Conservation (phyloP, 2,797 vertebrate genomes). For the Urophycis tenuis region DNA sequence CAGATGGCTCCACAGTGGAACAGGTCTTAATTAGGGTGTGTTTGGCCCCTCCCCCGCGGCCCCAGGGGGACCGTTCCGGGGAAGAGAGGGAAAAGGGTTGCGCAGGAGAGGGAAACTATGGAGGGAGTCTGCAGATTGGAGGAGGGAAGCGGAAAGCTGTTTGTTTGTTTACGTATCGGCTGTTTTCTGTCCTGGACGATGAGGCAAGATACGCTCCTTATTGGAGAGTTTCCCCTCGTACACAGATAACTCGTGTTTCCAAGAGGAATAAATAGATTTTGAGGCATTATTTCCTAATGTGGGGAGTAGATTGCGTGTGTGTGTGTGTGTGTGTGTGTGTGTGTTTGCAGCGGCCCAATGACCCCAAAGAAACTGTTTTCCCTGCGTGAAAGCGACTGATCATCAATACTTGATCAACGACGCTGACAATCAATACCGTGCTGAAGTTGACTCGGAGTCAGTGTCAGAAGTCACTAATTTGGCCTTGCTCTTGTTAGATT, state of each 20-base stretch:
- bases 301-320: background rate
- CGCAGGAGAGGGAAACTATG: conserved; percentile 67
- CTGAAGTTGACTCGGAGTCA: background rate
- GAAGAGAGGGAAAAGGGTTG: conserved; percentile 63
- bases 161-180: background rate
- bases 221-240: background rate
- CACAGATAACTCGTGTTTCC: background rate
- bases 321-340: background rate
- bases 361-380: background rate
- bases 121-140: conserved; percentile 62
- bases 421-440: background rate
- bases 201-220: background rate
- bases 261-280: background rate
- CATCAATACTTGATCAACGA: background rate
- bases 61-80: conserved; percentile 45
- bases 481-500: too few species aligned
- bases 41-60: conserved; percentile 40
- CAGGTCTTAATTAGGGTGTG: conserved; percentile 67
- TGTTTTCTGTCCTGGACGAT: background rate
- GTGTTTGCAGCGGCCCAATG: background rate
- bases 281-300: background rate
- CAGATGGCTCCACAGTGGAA: conserved; percentile 56
- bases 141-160: conserved; percentile 55
- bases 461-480: background rate
- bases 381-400: background rate